phyloP scores from a whole-genome alignment of 2,888 invertebrate genomes.

The Coenonympha glycerion region DNA sequence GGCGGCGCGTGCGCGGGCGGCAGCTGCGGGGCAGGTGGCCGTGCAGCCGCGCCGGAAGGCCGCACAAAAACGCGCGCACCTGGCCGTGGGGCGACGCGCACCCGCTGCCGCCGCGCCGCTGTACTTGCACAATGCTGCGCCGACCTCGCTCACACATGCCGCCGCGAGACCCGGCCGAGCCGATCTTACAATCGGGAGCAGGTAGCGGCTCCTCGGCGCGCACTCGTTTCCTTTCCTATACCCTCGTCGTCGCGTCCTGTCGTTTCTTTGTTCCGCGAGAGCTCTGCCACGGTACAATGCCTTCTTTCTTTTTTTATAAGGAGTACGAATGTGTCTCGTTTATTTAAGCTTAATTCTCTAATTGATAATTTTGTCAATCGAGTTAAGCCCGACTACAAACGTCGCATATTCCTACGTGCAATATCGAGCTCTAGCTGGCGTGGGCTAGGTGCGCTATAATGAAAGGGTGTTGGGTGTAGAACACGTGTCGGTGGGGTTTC shows the following conservation, averaged over 20 bases:
- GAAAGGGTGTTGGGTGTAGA: conserved; percentile 31
- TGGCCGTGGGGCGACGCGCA: conserved; percentile 60
- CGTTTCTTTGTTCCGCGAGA: conserved; percentile 12
- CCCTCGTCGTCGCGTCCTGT: conserved; percentile 8
- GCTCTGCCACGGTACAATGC: background rate
- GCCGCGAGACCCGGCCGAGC: no score
- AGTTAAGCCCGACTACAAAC: no score
- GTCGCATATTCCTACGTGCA: no score
- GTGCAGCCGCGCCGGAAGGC: conserved; percentile 71
- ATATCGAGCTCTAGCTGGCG: conserved; percentile 14
- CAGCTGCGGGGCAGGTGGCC: conserved; percentile 68
- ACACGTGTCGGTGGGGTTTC: conserved; percentile 47
- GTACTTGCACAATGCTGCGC: conserved; percentile 62
- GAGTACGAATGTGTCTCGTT: background rate
- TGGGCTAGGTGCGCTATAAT: conserved; percentile 12
- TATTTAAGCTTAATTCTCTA: no score
- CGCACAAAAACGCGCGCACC: conserved; percentile 72
- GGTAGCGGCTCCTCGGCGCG: conserved; percentile 31
- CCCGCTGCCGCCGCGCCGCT: conserved; percentile 35
- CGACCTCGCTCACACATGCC: conserved; percentile 49
- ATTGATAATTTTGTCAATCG: no score
- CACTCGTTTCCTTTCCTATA: conserved; percentile 26
- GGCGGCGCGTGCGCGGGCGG: conserved; percentile 48
- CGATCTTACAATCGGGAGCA: conserved; percentile 35
- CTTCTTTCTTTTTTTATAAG: background rate